Base-by-base conservation (phyloP, 2,113 vertebrate species). In the Hypocryptadius cinnamomeus region DNA sequence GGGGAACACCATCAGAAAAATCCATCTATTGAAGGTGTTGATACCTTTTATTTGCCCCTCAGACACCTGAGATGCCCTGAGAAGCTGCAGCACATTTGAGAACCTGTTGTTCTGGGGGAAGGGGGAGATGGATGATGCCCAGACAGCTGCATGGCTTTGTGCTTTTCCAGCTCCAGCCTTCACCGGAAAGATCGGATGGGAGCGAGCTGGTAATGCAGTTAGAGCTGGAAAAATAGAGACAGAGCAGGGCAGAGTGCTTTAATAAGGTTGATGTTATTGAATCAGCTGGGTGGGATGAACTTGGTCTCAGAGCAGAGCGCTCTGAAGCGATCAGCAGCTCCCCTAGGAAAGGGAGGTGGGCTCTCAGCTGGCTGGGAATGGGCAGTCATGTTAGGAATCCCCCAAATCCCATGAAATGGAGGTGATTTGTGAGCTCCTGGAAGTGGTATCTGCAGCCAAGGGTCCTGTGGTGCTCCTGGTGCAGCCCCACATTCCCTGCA, bases 221-320 rank as follows among this genome's bases (percentile, higher is more conserved):
- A 94, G 42, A 3, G 86, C 86, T 92, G 86, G 91, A 64, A 89
- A 93, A 95, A 89, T 4, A 78, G 79, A 95, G 93, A 15, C 77
- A 90, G 91, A 90, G 93, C 68, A 47, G 83, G 42, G 28, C 3
- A 3, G 59, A 25, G 86, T 3, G 56, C 42, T 57, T 90, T 89
- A 92, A 83, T 80, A 17, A 80, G 64, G 60, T 8, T 18, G 69
- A 54, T 13, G 54, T 78, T 63, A 89, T 74, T 84, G 56, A 93
- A 89, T 93, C 89, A 89, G 61, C 70, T 0, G 16, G 39, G 53
- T 25, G 37, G 85, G 86, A 80, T 80, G 91, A 80, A 59, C n/a
- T 78, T 31, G 0, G 1, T 15, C 81, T 87, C 30, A 0, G 1
- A 79, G 53, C 66, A 56, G 59, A 85, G 83, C 1, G 0, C 44